These are phyloP conservation scores for Atta colombica DNA, from an alignment of 1,140 invertebrate genomes.

Conservation along the genomic window DNA sequence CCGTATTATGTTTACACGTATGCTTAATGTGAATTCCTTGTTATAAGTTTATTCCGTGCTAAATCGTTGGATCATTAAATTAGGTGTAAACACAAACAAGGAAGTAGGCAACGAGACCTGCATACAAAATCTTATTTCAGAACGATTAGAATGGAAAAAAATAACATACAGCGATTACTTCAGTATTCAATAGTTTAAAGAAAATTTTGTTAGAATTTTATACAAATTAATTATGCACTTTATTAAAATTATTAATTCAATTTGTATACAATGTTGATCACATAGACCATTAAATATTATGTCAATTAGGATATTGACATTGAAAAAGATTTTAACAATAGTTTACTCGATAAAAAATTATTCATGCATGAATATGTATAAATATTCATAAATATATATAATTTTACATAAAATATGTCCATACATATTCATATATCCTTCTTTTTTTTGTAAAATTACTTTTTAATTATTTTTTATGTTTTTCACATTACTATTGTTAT, in stretches of 20 bases:
- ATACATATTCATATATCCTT: too few relatives aligned
- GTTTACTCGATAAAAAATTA: background rate
- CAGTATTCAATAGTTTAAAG: background rate
- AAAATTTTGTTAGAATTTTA: background rate
- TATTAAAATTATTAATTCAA: background rate
- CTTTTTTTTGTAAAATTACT: too few relatives aligned
- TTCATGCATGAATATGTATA: too few relatives aligned
- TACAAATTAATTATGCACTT: background rate
- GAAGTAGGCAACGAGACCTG: constrained; percentile 4
- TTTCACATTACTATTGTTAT: too few relatives aligned
- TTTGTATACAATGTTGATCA: background rate
- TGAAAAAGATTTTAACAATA: background rate
- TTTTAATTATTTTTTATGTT: too few relatives aligned
- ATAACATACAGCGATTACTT: background rate
- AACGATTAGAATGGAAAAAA: background rate
- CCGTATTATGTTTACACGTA: constrained; percentile 17
- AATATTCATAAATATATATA: too few relatives aligned
- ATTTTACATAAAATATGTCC: too few relatives aligned
- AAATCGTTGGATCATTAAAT: constrained; percentile 18
- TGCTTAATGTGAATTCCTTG: background rate
- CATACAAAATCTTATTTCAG: background rate
- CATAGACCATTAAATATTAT: background rate
- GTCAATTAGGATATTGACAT: background rate
- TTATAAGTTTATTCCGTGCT: constrained; percentile 1
- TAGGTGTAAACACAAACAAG: background rate